Base-by-base conservation (phyloP, 2,113 vertebrate species). In the Sisor rabdophorus region DNA sequence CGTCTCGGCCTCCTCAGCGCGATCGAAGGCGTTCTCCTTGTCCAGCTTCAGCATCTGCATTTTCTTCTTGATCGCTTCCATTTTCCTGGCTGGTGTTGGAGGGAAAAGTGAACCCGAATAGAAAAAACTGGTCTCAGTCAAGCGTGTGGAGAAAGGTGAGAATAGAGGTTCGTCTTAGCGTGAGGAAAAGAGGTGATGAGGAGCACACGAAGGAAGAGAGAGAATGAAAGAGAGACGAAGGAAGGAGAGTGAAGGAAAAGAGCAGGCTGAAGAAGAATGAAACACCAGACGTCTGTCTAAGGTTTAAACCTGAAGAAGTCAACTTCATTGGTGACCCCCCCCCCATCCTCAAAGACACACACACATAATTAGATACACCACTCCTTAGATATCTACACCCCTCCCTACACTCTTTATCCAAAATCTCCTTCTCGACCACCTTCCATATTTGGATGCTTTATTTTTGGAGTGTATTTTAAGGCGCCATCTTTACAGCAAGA, bases 61-160 rank as follows among this genome's bases (percentile, higher is more conserved):
- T 91, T 98, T 98, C 90, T 98, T 98, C 92, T 96, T 98, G 88
- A 98, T 98, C 82, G 96, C 97, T 83, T 98, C 96, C 97, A 98
- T 99, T 87, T 86, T 87, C 80, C 75, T 53, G 1, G 50, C 59
- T 78, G 59, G 55, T 9, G 54, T 83, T 19, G 47, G 80, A 73
- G 50, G 28, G 7, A 50, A 79, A 36, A 16, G 16, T 26, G 19
- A 30, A 22, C 22, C n/a, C 65, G 28, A 54, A 55, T 32, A 10
- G 12, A 69, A 40, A 13, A 17, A 73, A 4, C 28, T n/a, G 44
- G 47, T 71, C 24, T 56, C 24, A 40, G 28, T 53, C 56, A 54
- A 78, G 71, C 75, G 79, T 11, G 47, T 24, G 50, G 36, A 22
- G 17, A 61, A 72, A 54, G 60, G 59, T 26, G 20, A 59, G 63